These are phyloP conservation scores for Andrena cerasifolii DNA, from an alignment of 1,140 invertebrate species.

Conservation along the genomic window DNA sequence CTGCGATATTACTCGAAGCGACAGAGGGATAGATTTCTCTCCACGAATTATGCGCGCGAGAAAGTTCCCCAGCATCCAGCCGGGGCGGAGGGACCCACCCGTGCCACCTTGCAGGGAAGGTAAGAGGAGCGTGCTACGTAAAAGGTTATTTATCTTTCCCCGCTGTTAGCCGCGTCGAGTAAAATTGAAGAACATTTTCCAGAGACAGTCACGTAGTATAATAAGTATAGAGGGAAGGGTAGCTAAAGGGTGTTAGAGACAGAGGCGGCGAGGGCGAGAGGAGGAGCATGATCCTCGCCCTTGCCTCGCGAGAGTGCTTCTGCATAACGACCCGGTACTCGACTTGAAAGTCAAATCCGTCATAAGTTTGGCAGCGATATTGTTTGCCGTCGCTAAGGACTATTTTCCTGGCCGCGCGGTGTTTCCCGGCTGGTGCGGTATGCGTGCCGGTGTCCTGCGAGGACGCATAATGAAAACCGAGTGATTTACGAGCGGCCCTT, in stretches of 20 bases:
- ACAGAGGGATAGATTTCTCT: constrained; percentile 12
- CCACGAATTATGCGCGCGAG: constrained; percentile 9
- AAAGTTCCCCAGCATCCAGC: constrained; percentile 40
- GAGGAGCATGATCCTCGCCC: constrained; percentile 7
- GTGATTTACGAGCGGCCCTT: constrained; percentile 34
- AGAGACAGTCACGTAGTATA: constrained; percentile 57
- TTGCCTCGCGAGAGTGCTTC: constrained; percentile 10
- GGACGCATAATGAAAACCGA: constrained; percentile 27
- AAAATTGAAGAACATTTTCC: constrained; percentile 63
- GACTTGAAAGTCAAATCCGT: constrained; percentile 60
- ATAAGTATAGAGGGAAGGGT: constrained; percentile 36
- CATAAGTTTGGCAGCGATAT: constrained; percentile 16
- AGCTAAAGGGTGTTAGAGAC: background rate
- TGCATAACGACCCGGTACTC: constrained; percentile 49
- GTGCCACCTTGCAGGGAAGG: background rate
- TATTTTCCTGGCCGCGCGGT: constrained; percentile 3
- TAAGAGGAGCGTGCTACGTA: constrained; percentile 30
- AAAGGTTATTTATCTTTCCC: constrained; percentile 64
- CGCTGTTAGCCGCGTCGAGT: constrained; percentile 48
- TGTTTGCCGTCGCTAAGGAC: constrained; percentile 9
- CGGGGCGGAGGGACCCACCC: constrained; percentile 15
- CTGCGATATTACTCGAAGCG: background rate
- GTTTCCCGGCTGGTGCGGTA: background rate
- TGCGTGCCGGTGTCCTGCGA: background rate
- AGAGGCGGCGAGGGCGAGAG: background rate